Base-by-base conservation (phyloP, 2,797 vertebrate species). In the Neostethus bicornis region DNA sequence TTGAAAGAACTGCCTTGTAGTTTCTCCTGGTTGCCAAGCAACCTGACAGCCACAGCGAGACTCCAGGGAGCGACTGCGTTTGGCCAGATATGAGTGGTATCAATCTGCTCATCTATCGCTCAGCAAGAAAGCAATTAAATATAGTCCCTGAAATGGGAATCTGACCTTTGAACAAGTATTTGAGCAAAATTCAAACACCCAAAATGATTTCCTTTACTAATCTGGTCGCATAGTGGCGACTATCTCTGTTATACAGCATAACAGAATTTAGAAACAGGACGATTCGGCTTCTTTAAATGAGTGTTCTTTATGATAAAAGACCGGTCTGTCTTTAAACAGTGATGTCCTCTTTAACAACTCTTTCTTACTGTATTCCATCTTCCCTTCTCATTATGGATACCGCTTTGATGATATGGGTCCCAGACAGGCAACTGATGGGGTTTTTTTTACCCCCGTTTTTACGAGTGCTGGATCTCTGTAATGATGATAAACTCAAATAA, bases 401-500 rank as follows among this genome's bases (percentile, higher is more conserved):
- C 0, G 54, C 60, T 80, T 80, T 81, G 73, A 79, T 71, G 71
- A 45, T 42, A 6, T 23, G 51, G 28, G 37, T 66, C 65, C 69
- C 57, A 75, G 35, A 31, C 45, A 61, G 41, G 34, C 52, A 65
- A 51, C 29, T 48, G 58, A 48, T 56, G 20, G 12, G 31, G 42
- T 59, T 70, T 25, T 23, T 57, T 37, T 66, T 66, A n/a, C n/a
- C n/a, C n/a, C n/a, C 20, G 49, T 26, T 51, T 59, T 54, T 70
- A 46, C 32, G 34, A 24, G 29, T 35, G 42, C 39, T 44, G 23
- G 52, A 55, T 50, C 66, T 61, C 58, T 60, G 56, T 61, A 73
- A 77, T 75, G 50, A 85, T 71, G 67, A 68, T 51, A 68, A 74
- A 77, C 66, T 72, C 53, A 64, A 78, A 75, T 64, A 61, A 75